Conservation (phyloP, 64 coral and sea anemone species). For the Montipora foliosa region DNA sequence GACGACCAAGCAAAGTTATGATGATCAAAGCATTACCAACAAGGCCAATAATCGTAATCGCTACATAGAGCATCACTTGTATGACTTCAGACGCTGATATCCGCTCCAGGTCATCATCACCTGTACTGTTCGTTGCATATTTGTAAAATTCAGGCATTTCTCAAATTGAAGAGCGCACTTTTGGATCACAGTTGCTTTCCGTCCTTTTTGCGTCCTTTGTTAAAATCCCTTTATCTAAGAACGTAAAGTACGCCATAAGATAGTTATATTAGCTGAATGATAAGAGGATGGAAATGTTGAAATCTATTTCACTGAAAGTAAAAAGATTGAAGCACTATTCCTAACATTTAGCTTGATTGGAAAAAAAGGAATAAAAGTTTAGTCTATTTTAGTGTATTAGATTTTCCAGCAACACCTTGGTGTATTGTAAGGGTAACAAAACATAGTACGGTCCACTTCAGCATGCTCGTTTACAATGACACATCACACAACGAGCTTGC, state of each 20-base stretch:
- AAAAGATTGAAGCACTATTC: no score
- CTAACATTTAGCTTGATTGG: no score
- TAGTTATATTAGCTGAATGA: neutral
- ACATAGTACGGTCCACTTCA: no score
- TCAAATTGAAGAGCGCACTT: neutral
- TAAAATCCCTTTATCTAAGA: neutral
- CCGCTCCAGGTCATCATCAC: neutral
- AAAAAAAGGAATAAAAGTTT: no score
- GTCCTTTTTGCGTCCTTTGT: neutral
- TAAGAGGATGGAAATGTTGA: no score
- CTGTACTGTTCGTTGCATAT: neutral
- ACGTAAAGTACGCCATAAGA: neutral
- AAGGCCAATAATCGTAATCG: conserved; percentile 71
- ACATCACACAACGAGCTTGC: no score
- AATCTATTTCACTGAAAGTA: no score
- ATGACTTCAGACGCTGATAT: neutral
- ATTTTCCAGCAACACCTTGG: no score
- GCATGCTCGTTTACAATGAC: no score
- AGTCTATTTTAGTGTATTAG: no score
- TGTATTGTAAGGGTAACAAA: no score
- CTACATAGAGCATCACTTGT: conserved; percentile 72
- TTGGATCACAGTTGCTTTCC: neutral
- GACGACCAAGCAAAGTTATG: conserved; percentile 70
- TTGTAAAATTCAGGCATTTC: conserved; percentile 33
- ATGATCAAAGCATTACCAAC: conserved; percentile 80